Base-by-base conservation (phyloP, 2,888 invertebrate species). In the Mamestra brassicae region DNA sequence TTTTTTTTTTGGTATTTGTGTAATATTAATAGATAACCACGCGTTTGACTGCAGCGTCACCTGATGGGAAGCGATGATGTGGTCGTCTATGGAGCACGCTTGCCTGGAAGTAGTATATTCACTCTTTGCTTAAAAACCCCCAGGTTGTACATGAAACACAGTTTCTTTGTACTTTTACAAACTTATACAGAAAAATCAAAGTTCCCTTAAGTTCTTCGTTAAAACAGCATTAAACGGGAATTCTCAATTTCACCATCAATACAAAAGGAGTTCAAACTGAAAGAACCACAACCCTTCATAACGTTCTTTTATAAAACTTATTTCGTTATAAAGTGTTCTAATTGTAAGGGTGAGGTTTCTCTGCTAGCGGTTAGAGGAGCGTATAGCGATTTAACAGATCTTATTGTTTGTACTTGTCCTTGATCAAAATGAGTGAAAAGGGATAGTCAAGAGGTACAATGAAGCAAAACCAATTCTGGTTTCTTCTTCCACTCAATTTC, bases 261-360 rank as follows among this genome's bases (percentile, higher is more conserved):
- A 88, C 84, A 78, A 85, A 88, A 88, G 75, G 76, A 84, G 78
- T 85, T 85, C 87, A 83, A 88, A 90, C 87, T 86, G 88, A 90
- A 92, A 92, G 91, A 92, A 92, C 94, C 94, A 85, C 94, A 94
- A 87, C 75, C 84, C 85, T 92, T 92, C 85, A 60, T 74, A 87
- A 93, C 92, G 92, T 94, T 94, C 92, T 92, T 87, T 90, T 90
- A 89, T 90, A 85, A 87, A 92, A 93, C 90, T 93, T 93, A 88
- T 91, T 93, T 92, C 85, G 90, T 89, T 87, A 81, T 76, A 63
- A 85, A 85, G 60, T 90, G 88, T 90, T 86, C 87, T 86, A 87
- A 89, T 86, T 77, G 61, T 74, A 83, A 84, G 72, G 82, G 76
- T 76, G 15, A 11, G 57, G 84, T 73, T 52, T 3, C 26, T 36